phyloP scores from a whole-genome alignment of 2,888 invertebrate species.

The Meganola albula region DNA sequence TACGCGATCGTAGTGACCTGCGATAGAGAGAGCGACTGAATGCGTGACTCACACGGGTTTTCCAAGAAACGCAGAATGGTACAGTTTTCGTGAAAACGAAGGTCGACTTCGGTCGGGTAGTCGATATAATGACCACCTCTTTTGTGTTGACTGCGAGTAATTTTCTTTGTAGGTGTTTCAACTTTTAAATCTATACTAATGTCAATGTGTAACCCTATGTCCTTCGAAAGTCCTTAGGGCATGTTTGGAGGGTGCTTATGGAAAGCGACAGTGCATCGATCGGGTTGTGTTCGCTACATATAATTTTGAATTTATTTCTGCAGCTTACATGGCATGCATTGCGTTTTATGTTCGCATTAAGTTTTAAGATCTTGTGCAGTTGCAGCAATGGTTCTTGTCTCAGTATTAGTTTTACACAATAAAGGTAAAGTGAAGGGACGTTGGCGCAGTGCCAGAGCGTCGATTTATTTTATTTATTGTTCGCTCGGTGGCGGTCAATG shows the following conservation, averaged over 20 bases:
- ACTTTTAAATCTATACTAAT: conserved; percentile 11
- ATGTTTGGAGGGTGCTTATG: conserved; percentile 39
- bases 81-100: conserved; percentile 71
- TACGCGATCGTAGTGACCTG: conserved; percentile 69
- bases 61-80: conserved; percentile 65
- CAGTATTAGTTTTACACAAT: conserved; percentile 38
- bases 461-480: conserved; percentile 73
- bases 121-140: conserved; percentile 34
- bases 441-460: conserved; percentile 66
- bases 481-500: conserved; percentile 71
- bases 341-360: conserved; percentile 27
- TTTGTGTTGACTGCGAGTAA: conserved; percentile 31
- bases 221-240: conserved; percentile 30
- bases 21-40: conserved; percentile 60
- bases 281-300: conserved; percentile 19
- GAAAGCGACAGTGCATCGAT: conserved; percentile 48
- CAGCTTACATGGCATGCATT: too few species aligned
- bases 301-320: too few species aligned
- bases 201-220: conserved; percentile 34
- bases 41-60: conserved; percentile 74
- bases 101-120: conserved; percentile 45
- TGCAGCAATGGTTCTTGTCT: conserved; percentile 34
- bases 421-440: conserved; percentile 64
- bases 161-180: conserved; percentile 34
- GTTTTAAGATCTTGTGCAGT: conserved; percentile 21